Evolutionary conservation across 2,888 invertebrate species (phyloP).

Genomic region (Hypomecis atomaria): DNA sequence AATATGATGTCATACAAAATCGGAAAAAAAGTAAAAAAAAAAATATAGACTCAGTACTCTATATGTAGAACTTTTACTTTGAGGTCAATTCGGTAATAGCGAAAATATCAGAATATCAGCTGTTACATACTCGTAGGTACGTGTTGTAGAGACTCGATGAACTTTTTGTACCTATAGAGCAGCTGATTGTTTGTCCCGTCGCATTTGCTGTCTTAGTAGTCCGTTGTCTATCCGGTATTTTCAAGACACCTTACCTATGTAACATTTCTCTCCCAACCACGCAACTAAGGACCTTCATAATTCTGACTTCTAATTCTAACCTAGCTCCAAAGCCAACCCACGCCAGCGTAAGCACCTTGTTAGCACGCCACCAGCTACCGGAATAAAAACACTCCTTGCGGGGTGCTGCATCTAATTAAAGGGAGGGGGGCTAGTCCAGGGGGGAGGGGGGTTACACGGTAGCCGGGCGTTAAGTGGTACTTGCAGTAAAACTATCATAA

Average conservation of each 20-base stretch:
- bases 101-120: too few relatives aligned
- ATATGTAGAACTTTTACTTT: too few relatives aligned
- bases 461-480: conserved; percentile 77
- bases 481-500: conserved; percentile 81
- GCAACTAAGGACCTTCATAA: neutral
- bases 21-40: too few relatives aligned
- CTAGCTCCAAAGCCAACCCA: conserved; percentile 17
- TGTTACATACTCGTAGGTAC: too few relatives aligned
- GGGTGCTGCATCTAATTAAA: conserved; percentile 48
- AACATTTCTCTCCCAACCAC: neutral
- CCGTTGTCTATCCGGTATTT: too few relatives aligned
- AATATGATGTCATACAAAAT: too few relatives aligned
- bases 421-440: conserved; percentile 27
- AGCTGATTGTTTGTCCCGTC: too few relatives aligned
- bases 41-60: too few relatives aligned
- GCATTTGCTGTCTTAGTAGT: too few relatives aligned
- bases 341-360: conserved; percentile 41
- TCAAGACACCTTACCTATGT: neutral
- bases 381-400: conserved; percentile 38
- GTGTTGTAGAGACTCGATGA: too few relatives aligned
- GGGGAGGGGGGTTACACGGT: conserved; percentile 34
- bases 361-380: conserved; percentile 27
- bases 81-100: too few relatives aligned
- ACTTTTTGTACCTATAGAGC: too few relatives aligned
- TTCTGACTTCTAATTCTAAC: neutral